Percentiles rank a stretch among this genome's conserved stretches.
phyloP scores from a whole-genome alignment of 1,140 invertebrate species.

The Ostrea denselamellosa region DNA sequence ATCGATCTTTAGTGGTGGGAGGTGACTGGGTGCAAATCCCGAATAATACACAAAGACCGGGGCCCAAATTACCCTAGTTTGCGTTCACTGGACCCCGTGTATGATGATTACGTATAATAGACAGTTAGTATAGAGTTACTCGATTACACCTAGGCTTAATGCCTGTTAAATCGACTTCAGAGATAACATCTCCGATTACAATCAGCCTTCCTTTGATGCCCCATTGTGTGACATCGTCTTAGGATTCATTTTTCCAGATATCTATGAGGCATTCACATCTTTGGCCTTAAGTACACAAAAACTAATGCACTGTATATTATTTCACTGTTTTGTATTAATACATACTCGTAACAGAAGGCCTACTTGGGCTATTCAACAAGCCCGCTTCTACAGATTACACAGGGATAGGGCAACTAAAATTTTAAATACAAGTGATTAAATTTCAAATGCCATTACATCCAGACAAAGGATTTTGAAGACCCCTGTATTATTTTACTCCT shows the following conservation, averaged over 20 bases:
- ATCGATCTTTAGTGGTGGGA: not conserved
- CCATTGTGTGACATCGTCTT: not conserved
- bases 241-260: not conserved
- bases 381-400: not conserved
- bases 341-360: not conserved
- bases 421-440: slow-evolving; percentile 13
- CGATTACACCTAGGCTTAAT: slow-evolving; percentile 15
- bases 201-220: not conserved
- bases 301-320: not conserved
- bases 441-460: slow-evolving; percentile 21
- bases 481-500: slow-evolving; percentile 22
- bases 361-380: not conserved
- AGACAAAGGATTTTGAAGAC: not conserved
- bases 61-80: not conserved
- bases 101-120: not conserved
- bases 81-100: not conserved
- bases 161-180: slow-evolving; percentile 15
- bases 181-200: not conserved
- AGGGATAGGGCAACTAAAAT: not conserved
- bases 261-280: slow-evolving; percentile 13
- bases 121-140: slow-evolving; percentile 1
- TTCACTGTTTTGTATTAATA: slow-evolving; percentile 1
- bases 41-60: not conserved
- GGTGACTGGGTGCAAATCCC: not conserved
- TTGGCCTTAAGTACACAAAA: not conserved